Base-by-base conservation (phyloP, 92 coral and sea anemone genomes). In the Epizoanthus rinbou region DNA sequence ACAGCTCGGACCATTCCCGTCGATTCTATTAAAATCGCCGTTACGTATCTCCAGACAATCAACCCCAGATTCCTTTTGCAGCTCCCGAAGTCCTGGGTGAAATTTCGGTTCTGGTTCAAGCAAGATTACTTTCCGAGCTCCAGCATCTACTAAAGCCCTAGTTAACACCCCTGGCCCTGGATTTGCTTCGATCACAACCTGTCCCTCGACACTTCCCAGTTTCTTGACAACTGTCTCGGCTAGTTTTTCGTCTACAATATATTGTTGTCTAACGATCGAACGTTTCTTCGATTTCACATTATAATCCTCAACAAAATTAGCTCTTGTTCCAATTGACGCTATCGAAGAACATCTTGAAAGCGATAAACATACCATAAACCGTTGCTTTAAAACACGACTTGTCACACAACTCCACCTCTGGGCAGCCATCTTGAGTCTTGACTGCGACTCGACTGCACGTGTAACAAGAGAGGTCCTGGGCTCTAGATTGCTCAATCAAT, bases 11-110 rank as follows among this genome's bases (percentile, higher is more conserved):
- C 90, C 84, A 63, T 88, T 93, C 9, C 95, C 98, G 78, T 97
- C 99, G 52, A 97, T 88, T 89, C 94, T 97, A 50, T 94, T 94
- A 84, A 97, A 94, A 74, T 97, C 99, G 3, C 93, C 98, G 72
- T 70, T 91, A 22, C 84, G 80, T 21, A 93, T 58, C 15, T 68
- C 89, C 63, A 97, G 85, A 19, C 88, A 67, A 15, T 84, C 82
- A 0, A 80, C 83, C 3, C 89, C 78, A 24, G 87, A 50, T 56
- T 90, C 86, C 17, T 62, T 67, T 62, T 91, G 89, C 35, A 97
- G 81, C 72, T 90, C 90, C 64, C n/a, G 60, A 37, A 97, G 79
- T 18, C 68, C 80, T 3, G 91, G 76, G 65, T 88, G 88, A 67
- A 94, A 97, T 68, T 81, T 88, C 68, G 90, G 91, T 74, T 97